A percentile compares a stretch with the other conserved stretches of the same genome.
Conservation (phyloP, 2,113 vertebrate species). For the Muntiacus reevesi region DNA sequence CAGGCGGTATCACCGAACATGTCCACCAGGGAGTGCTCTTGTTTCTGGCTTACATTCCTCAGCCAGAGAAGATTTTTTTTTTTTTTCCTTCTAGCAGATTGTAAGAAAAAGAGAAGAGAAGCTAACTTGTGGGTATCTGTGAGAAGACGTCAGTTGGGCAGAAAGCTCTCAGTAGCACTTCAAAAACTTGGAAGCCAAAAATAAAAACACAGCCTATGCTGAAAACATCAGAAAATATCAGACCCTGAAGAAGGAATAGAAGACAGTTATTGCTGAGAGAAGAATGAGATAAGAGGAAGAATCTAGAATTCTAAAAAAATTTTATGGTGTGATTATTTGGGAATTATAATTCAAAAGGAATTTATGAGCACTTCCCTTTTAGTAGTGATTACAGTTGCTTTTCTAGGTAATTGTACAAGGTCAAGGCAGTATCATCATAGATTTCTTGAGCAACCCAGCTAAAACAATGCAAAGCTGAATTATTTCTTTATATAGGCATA, state of each 20-base stretch:
- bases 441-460: background rate
- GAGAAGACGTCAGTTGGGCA: background rate
- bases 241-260: background rate
- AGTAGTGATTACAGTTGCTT: background rate
- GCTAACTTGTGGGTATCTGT: background rate
- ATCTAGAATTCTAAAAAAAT: background rate
- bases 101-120: background rate
- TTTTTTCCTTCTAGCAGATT: constrained; percentile 3
- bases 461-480: constrained; percentile 19
- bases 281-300: background rate
- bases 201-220: background rate
- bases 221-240: background rate
- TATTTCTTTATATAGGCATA: constrained; percentile 45
- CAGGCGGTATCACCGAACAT: background rate
- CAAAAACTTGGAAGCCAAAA: background rate
- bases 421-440: background rate
- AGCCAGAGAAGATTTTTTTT: background rate
- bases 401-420: background rate
- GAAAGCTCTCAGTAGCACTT: constrained; percentile 1
- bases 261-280: background rate
- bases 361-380: constrained; percentile 1
- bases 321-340: constrained; percentile 27
- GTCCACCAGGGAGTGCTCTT: constrained; percentile 53
- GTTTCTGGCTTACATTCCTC: constrained; percentile 29
- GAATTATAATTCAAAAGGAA: constrained; percentile 29